Evolutionary conservation across 2,888 invertebrate genomes (phyloP).

Genomic region (Bibio marci): DNA sequence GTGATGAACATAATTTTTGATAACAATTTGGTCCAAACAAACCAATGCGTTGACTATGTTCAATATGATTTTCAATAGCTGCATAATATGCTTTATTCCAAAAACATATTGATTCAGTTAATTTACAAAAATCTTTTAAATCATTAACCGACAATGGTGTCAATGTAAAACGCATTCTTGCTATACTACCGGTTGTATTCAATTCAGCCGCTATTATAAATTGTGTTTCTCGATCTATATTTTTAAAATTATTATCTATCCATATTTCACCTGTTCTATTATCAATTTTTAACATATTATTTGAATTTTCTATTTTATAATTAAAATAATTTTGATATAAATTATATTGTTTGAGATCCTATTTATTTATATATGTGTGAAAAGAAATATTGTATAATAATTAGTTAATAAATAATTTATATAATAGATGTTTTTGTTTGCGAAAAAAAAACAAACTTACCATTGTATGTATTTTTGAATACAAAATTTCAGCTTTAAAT

Average conservation of each 20-base stretch:
- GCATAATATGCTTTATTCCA: conserved; percentile 22
- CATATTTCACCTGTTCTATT: conserved; percentile 22
- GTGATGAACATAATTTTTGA: conserved; percentile 30
- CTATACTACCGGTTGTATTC: conserved; percentile 11
- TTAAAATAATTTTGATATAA: not conserved
- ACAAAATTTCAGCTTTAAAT: conserved; percentile 18
- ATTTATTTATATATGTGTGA: too few relatives aligned
- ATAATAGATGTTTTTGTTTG: too few relatives aligned
- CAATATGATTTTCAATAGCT: conserved; percentile 17
- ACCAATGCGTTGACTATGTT: conserved; percentile 20
- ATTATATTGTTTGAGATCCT: not conserved
- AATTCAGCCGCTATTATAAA: conserved; percentile 17
- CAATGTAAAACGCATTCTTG: conserved; percentile 22
- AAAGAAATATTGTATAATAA: too few relatives aligned
- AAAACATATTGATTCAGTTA: conserved; percentile 22
- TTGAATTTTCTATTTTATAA: conserved; percentile 21
- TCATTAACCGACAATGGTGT: conserved; percentile 12
- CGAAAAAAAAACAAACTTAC: too few relatives aligned
- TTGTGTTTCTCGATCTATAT: conserved; percentile 13
- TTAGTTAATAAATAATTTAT: too few relatives aligned
- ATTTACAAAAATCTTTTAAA: conserved; percentile 5
- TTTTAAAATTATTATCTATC: conserved; percentile 19
- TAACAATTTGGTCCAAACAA: conserved; percentile 28
- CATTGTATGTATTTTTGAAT: too few relatives aligned
- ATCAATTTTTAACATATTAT: conserved; percentile 19